These are phyloP conservation scores for Littorina saxatilis DNA, from an alignment of 1,140 invertebrate species.

Conservation along the genomic window DNA sequence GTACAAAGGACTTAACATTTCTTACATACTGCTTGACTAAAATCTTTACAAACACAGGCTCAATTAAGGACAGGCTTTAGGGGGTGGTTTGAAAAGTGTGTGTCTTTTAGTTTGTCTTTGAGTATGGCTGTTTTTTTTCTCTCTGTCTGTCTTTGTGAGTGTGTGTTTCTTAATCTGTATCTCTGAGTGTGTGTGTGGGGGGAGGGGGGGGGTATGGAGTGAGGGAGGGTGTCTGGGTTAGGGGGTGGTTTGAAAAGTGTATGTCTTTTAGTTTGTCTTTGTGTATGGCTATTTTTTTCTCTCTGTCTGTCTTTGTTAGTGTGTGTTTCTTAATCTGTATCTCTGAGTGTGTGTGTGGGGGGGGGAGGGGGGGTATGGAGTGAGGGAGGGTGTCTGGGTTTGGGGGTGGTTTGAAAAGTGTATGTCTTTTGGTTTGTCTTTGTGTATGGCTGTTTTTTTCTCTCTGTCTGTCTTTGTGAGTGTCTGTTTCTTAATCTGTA, in stretches of 20 bases:
- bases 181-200: not conserved
- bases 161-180: not conserved
- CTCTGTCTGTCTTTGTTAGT: not conserved
- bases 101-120: constrained; percentile 4
- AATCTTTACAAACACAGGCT: too few relatives aligned
- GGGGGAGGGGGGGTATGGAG: not conserved
- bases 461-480: not conserved
- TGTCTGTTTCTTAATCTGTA: not conserved
- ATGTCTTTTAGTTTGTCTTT: not conserved
- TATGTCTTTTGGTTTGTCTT: constrained; percentile 2
- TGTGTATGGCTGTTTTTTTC: not conserved
- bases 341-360: not conserved
- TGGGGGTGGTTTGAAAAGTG: not conserved
- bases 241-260: not conserved
- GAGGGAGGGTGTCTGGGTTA: not conserved
- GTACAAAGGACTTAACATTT: too few relatives aligned
- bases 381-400: not conserved
- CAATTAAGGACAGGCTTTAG: too few relatives aligned
- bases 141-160: not conserved
- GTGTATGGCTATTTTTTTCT: not conserved
- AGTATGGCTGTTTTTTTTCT: not conserved
- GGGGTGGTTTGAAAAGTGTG: not conserved
- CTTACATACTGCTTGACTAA: too few relatives aligned
- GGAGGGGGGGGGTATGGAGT: not conserved
- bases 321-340: not conserved